A percentile compares a stretch with the other conserved stretches of the same genome.
phyloP scores from a whole-genome alignment of 1,140 invertebrate species.

The Camponotus pennsylvanicus region DNA sequence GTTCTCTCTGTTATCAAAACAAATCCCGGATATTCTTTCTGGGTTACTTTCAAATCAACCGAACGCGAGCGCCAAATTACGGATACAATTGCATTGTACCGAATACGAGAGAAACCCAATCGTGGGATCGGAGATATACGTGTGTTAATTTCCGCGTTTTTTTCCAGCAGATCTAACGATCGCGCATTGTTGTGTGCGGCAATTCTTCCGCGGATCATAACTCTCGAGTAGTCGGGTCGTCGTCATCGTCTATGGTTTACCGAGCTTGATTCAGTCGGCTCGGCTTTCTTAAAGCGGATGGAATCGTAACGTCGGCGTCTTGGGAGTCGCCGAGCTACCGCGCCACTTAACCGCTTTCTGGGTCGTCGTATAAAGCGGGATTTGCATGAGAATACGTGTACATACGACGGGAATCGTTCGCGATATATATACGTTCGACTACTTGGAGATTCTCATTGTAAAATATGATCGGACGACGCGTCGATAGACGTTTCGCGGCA shows the following conservation, averaged over 20 bases:
- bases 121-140: background rate
- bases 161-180: background rate
- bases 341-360: slow-evolving; percentile 64
- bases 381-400: slow-evolving; percentile 59
- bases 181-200: background rate
- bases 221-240: slow-evolving; percentile 21
- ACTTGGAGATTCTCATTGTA: slow-evolving; percentile 23
- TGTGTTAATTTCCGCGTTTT: background rate
- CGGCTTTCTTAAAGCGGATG: slow-evolving; percentile 71
- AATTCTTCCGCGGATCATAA: slow-evolving; percentile 18
- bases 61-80: background rate
- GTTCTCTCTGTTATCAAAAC: background rate
- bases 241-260: slow-evolving; percentile 32
- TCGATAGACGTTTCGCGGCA: background rate
- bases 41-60: background rate
- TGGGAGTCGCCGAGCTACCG: slow-evolving; percentile 43
- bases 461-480: background rate
- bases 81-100: background rate
- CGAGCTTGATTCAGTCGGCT: slow-evolving; percentile 64
- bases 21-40: background rate
- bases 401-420: background rate
- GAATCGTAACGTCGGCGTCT: slow-evolving; percentile 65
- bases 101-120: background rate
- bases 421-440: background rate
- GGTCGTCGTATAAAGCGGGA: slow-evolving; percentile 53